Evolutionary conservation across 2,113 vertebrate genomes (phyloP).

Genomic region (Jaculus jaculus): DNA sequence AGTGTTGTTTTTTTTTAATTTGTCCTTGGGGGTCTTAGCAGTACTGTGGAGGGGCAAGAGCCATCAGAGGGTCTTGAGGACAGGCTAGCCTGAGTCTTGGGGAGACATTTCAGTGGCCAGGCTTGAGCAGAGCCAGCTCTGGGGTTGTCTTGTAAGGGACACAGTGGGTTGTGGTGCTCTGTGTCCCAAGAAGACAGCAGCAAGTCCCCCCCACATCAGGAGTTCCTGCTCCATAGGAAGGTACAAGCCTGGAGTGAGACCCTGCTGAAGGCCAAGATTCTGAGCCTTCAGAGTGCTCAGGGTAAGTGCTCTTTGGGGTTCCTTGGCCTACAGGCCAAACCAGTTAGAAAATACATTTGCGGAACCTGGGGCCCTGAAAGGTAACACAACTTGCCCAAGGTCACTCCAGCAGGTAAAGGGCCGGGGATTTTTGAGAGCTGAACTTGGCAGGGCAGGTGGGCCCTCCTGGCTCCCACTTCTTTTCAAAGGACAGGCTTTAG

Average conservation of each 20-base stretch:
- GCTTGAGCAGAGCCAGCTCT: background rate
- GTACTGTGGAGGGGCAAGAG: background rate
- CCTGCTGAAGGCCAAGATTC: background rate
- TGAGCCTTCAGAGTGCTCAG: too few species aligned
- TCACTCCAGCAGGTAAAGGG: background rate
- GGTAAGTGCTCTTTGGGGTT: background rate
- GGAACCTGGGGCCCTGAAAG: background rate
- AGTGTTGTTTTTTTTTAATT: too few species aligned
- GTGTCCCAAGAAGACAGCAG: background rate
- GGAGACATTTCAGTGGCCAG: background rate
- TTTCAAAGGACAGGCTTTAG: accelerated
- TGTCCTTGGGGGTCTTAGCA: background rate
- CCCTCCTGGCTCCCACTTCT: too few species aligned
- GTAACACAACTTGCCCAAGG: too few species aligned
- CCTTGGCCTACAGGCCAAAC: background rate
- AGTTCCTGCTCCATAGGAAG: background rate
- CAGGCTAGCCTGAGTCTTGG: background rate
- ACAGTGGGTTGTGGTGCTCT: background rate
- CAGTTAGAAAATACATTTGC: background rate
- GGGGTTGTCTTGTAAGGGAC: background rate
- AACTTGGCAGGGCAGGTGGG: background rate
- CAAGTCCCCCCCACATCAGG: background rate
- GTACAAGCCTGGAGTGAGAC: background rate
- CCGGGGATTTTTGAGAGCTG: background rate
- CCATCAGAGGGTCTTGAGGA: background rate